Conservation (phyloP, 2,797 vertebrate genomes). For the Rhabdophis nuchalis region DNA sequence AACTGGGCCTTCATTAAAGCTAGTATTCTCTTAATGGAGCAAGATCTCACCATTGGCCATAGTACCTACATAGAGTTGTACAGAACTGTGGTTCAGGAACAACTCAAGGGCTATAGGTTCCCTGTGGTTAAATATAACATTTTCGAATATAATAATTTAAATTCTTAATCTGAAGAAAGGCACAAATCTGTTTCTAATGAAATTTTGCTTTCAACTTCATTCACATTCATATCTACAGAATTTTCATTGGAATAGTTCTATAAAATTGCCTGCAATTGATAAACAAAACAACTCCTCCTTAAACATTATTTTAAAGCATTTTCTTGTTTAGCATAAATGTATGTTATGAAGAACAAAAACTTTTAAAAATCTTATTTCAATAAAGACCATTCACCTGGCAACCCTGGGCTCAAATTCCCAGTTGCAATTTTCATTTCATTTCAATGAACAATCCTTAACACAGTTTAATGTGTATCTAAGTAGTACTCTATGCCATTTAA, state of each 20-base stretch:
- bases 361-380: background rate
- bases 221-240: background rate
- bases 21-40: background rate
- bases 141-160: background rate
- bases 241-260: background rate
- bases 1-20: background rate
- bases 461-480: background rate
- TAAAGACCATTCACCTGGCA: background rate
- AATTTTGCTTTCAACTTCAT: background rate
- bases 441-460: no score
- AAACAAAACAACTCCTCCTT: background rate
- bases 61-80: background rate
- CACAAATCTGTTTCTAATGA: background rate
- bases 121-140: background rate
- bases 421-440: no score
- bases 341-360: background rate
- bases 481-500: background rate
- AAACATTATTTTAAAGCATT: background rate
- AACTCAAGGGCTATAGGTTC: background rate
- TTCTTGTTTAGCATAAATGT: background rate
- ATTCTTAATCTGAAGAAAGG: background rate
- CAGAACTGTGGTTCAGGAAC: background rate
- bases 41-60: background rate
- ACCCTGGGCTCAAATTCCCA: background rate
- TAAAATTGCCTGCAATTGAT: background rate